phyloP scores from a whole-genome alignment of 2,113 vertebrate species.

The Lepus americanus region DNA sequence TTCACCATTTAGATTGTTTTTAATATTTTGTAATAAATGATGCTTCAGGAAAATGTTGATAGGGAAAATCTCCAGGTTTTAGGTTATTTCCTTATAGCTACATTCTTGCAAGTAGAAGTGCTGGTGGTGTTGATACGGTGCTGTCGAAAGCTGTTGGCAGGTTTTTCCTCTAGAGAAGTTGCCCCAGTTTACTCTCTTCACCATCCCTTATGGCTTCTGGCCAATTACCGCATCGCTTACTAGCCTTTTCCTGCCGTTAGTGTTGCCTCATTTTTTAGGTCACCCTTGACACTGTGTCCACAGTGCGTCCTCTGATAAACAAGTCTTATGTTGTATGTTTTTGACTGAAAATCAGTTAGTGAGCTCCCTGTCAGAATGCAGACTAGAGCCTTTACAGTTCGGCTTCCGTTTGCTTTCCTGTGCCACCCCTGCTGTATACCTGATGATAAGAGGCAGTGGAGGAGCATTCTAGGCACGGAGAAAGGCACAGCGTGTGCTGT shows the following conservation, averaged over 20 bases:
- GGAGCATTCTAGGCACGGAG: neutral
- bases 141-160: neutral
- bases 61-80: neutral
- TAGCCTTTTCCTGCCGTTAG: neutral
- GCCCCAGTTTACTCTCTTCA: neutral
- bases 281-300: neutral
- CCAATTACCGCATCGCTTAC: neutral
- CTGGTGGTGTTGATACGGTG: neutral
- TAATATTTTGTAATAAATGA: constrained; percentile 8
- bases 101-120: neutral
- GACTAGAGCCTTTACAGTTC: neutral
- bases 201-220: neutral
- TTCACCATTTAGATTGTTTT: constrained; percentile 35
- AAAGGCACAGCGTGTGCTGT: neutral
- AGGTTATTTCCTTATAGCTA: neutral
- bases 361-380: neutral
- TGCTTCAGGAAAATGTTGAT: constrained; percentile 10
- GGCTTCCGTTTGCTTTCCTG: neutral
- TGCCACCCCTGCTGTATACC: neutral
- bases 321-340: neutral
- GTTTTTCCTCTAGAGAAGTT: neutral
- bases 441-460: neutral
- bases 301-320: neutral
- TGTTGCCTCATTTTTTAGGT: neutral
- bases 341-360: constrained; percentile 11